Evolutionary conservation across 2,888 invertebrate genomes (phyloP).

Genomic region (Campaea margaritaria): DNA sequence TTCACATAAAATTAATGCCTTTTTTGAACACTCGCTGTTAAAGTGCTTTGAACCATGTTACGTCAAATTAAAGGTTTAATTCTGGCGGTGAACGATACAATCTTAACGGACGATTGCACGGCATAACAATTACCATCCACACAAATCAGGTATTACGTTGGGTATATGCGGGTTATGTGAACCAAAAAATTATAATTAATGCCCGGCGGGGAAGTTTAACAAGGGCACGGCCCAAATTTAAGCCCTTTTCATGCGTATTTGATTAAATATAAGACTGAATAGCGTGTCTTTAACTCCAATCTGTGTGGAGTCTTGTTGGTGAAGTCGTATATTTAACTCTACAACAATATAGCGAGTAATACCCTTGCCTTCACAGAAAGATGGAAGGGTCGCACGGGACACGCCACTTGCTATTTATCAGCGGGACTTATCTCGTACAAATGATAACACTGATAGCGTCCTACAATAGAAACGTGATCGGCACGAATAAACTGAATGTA

Average conservation of each 20-base stretch:
- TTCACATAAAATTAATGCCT: conserved; percentile 57
- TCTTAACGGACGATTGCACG: conserved; percentile 37
- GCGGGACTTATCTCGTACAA: conserved; percentile 34
- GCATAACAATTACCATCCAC: conserved; percentile 33
- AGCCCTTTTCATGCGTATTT: conserved; percentile 2
- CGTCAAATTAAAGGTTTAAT: conserved; percentile 36
- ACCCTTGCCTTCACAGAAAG: conserved; percentile 26
- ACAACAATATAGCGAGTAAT: conserved; percentile 21
- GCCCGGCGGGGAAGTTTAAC: neutral
- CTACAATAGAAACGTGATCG: conserved; percentile 28
- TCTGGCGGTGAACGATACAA: conserved; percentile 36
- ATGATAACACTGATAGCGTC: conserved; percentile 37
- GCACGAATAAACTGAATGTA: conserved; percentile 9
- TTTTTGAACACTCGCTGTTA: conserved; percentile 38
- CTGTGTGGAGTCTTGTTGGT: conserved; percentile 7
- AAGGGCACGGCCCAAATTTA: conserved; percentile 8
- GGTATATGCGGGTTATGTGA: conserved; percentile 5
- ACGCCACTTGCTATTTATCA: conserved; percentile 27
- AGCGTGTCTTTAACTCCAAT: conserved; percentile 8
- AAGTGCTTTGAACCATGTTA: conserved; percentile 37
- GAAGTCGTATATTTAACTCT: conserved; percentile 10
- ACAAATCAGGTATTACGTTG: conserved; percentile 27
- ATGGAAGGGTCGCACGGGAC: conserved; percentile 32
- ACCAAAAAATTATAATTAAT: conserved; percentile 27
- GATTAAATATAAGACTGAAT: conserved; percentile 12